phyloP scores from a whole-genome alignment of 1,140 invertebrate species.

The Trichogramma pretiosum region DNA sequence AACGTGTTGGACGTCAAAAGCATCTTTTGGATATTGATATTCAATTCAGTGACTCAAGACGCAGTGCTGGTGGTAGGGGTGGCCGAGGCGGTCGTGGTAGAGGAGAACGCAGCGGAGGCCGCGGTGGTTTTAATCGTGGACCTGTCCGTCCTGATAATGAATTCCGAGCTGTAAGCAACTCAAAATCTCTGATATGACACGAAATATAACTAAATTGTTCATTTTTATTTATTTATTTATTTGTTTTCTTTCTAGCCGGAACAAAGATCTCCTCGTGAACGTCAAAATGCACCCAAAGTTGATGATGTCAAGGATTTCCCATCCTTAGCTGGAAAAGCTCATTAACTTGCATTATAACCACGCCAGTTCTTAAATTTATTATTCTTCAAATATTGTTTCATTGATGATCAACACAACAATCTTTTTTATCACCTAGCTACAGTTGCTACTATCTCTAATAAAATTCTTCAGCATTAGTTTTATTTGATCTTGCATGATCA shows the following conservation, averaged over 20 bases:
- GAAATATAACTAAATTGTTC: background rate
- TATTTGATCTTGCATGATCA: conserved; percentile 14
- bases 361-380: conserved; percentile 7
- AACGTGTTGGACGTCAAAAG: conserved; percentile 79
- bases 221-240: conserved; percentile 8
- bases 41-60: conserved; percentile 74
- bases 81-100: conserved; percentile 47
- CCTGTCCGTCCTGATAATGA: conserved; percentile 32
- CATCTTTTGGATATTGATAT: conserved; percentile 82
- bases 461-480: conserved; percentile 20
- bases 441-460: conserved; percentile 33
- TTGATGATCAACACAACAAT: conserved; percentile 24
- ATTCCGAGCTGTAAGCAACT: conserved; percentile 31
- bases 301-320: conserved; percentile 94
- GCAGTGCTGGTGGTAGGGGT: conserved; percentile 56
- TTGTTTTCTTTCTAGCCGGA: conserved; percentile 19
- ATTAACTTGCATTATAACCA: conserved; percentile 25
- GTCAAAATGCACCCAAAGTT: conserved; percentile 77
- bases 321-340: conserved; percentile 78
- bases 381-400: conserved; percentile 23
- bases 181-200: too few species aligned
- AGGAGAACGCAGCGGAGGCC: conserved; percentile 35
- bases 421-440: conserved; percentile 27
- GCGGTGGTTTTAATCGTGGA: conserved; percentile 37
- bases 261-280: conserved; percentile 42